Conservation (phyloP, 2,888 invertebrate species). For the Sympetrum striolatum region DNA sequence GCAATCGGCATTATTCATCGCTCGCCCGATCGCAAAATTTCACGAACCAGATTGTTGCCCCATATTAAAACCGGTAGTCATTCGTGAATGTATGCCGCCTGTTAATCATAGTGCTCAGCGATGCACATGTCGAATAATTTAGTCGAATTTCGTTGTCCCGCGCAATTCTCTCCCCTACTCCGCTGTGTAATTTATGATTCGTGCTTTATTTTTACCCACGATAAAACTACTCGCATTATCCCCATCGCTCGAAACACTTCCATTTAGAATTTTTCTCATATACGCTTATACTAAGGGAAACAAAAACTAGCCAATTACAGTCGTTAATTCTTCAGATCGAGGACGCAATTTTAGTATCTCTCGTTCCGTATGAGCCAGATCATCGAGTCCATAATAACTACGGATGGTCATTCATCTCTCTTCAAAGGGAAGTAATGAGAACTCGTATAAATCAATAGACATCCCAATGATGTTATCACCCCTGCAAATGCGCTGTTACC, state of each 20-base stretch:
- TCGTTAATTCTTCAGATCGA: not conserved
- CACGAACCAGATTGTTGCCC: not conserved
- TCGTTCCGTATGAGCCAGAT: not conserved
- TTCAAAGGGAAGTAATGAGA: not conserved
- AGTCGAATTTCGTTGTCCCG: not conserved
- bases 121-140: not conserved
- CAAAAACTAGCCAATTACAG: not conserved
- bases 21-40: not conserved
- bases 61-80: not conserved
- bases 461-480: not conserved
- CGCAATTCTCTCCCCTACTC: not conserved
- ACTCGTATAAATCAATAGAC: not conserved
- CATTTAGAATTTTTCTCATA: too few species aligned
- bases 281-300: too few species aligned
- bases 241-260: too few species aligned
- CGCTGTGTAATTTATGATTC: not conserved
- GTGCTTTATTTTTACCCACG: too few species aligned
- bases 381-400: not conserved
- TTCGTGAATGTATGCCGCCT: not conserved
- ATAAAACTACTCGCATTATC: too few species aligned
- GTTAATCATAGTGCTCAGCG: not conserved
- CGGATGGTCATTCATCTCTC: not conserved
- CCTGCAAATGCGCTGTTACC: not conserved
- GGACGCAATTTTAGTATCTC: not conserved
- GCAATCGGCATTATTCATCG: not conserved